Evolutionary conservation across 2,113 vertebrate species (phyloP).

Genomic region (Theristicus caerulescens): DNA sequence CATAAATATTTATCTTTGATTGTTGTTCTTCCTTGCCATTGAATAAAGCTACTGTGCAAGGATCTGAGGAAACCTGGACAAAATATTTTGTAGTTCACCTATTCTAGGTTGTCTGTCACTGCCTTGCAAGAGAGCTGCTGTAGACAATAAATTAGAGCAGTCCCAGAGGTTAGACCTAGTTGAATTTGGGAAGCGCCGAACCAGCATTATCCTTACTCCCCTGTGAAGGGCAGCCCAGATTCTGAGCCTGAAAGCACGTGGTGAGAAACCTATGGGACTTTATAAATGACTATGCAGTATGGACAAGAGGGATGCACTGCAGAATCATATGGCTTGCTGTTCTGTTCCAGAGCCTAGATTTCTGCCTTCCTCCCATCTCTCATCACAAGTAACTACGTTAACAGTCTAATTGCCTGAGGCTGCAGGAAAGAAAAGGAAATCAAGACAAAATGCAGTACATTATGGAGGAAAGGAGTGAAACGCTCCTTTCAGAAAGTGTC

Average conservation of each 20-base stretch:
- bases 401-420: not conserved
- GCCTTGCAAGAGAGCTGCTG: not conserved
- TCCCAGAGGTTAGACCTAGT: not conserved
- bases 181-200: not conserved
- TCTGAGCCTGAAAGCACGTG: not conserved
- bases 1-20: not conserved
- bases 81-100: not conserved
- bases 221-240: constrained; percentile 22
- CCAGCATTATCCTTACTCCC: not conserved
- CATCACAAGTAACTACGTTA: not conserved
- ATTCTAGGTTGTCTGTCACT: not conserved
- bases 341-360: not conserved
- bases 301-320: not conserved
- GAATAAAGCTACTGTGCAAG: not conserved
- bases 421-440: not conserved
- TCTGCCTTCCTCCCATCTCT: not conserved
- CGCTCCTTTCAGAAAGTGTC: not conserved
- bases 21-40: not conserved
- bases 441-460: not conserved
- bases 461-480: not conserved
- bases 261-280: not conserved
- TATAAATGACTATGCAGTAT: not conserved
- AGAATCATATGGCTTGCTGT: not conserved
- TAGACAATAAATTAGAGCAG: not conserved
- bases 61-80: not conserved